Base-by-base conservation (phyloP, 1,140 invertebrate species). In the Sitobion miscanthi region DNA sequence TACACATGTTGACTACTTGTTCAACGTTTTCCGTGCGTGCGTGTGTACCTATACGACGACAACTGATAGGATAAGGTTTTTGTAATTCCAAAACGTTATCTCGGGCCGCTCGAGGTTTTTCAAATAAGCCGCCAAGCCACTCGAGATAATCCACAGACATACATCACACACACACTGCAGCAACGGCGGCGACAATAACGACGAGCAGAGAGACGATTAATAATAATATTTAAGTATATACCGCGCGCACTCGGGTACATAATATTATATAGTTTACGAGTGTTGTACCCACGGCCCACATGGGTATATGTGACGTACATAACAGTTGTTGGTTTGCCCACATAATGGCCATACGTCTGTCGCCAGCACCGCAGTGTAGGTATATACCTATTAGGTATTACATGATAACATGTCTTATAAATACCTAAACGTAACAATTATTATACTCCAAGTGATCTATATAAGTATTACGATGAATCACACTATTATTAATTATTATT, bases 121-220 rank as follows among this genome's bases (percentile, higher is more conserved):
- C 89, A 90, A 90, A 90, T 90, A 90, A 90, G 54, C 89, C 89
- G 89, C 89, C 89, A 45, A 69, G 89, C 89, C 89, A 90, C 89
- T 62, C 89, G 38, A 62, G 89, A 90, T 90, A 90, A 90, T 90
- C 89, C 89, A 45, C 57, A 69, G 21, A 47, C 89, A 90, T 42
- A 52, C 52, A 54, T 54, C 52, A 21, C 52, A 54, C 52, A 54
- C 20, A 23, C 21, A 54, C 52, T 23, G 52, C 5, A 23, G 5
- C 87, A 23, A 83, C 38, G 21, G 35, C 35, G 35, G 38, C 35
- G 17, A 23, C 20, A 83, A 69, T 69, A 69, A 38, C n/a, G 35
- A 83, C 85, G 25, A 42, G 14, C 85, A 30, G 25, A 47, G 11
- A 23, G 9, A 85, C 83, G 6, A 77, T 77, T n/a, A n/a, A 83